These are phyloP conservation scores for Strigamia maritima DNA, from an alignment of 2,888 invertebrate species.

Conservation along the genomic window DNA sequence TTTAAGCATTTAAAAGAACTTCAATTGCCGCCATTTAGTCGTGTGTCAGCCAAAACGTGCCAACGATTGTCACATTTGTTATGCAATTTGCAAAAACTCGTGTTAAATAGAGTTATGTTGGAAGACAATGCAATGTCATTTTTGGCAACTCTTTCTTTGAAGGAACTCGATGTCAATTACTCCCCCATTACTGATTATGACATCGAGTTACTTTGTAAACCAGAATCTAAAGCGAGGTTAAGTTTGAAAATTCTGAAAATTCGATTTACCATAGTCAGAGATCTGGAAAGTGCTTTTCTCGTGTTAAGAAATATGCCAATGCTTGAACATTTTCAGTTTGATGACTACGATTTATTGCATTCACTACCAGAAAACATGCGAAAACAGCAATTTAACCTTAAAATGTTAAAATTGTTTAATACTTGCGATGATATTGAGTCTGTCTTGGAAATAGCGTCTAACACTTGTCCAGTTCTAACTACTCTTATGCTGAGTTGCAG, in stretches of 20 bases:
- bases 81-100: not conserved
- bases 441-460: not conserved
- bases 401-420: not conserved
- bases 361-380: not conserved
- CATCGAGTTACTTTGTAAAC: not conserved
- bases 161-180: not conserved
- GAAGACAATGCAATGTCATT: not conserved
- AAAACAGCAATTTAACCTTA: not conserved
- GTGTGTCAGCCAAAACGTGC: not conserved
- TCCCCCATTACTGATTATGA: not conserved
- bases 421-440: not conserved
- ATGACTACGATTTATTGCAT: not conserved
- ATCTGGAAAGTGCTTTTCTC: not conserved
- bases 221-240: not conserved
- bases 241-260: not conserved
- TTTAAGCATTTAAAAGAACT: not conserved
- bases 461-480: not conserved
- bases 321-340: not conserved
- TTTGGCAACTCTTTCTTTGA: not conserved
- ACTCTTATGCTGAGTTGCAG: not conserved
- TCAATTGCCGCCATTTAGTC: not conserved
- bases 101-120: not conserved
- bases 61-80: not conserved
- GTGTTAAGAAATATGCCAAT: not conserved
- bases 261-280: not conserved